phyloP scores from a whole-genome alignment of 2,888 invertebrate genomes.

The Octonoba sinensis region DNA sequence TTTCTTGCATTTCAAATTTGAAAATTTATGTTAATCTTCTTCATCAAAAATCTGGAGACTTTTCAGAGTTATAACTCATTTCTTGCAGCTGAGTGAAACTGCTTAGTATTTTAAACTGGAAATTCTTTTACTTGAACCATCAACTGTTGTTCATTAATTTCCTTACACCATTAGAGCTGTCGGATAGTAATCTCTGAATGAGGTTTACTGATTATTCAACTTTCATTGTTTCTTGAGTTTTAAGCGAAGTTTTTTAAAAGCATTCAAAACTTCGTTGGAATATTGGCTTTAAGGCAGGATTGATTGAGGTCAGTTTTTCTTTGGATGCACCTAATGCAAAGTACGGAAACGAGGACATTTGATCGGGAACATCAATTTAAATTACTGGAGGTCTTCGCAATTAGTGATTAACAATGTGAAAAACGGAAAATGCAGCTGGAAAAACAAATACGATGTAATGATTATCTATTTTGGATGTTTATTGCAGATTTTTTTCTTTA shows the following conservation, averaged over 20 bases:
- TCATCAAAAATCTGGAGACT: too few species aligned
- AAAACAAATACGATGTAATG: constrained; percentile 5
- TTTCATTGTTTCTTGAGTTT: constrained; percentile 33
- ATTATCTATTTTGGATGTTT: too few species aligned
- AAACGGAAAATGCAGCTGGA: constrained; percentile 15
- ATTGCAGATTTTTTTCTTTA: too few species aligned
- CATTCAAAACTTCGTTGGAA: constrained; percentile 19
- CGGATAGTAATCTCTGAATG: constrained; percentile 25
- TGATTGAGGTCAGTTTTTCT: constrained; percentile 41
- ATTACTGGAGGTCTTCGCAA: constrained; percentile 32
- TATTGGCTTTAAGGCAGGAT: constrained; percentile 14
- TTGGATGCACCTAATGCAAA: constrained; percentile 32
- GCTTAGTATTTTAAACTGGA: neutral
- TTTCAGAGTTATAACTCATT: neutral
- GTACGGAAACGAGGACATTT: constrained; percentile 38
- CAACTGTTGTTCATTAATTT: constrained; percentile 30
- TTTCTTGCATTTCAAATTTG: too few species aligned
- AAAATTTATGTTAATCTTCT: too few species aligned
- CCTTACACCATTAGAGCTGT: neutral
- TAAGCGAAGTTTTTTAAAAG: constrained; percentile 3
- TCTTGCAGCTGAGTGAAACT: neutral
- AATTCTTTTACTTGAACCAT: constrained; percentile 11
- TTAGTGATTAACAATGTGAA: constrained; percentile 32
- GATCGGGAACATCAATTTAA: constrained; percentile 44
- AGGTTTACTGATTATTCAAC: constrained; percentile 38